A percentile compares a stretch with the other conserved stretches of the same genome.
phyloP scores from a whole-genome alignment of 2,888 invertebrate genomes.

The Drosophila cognata region DNA sequence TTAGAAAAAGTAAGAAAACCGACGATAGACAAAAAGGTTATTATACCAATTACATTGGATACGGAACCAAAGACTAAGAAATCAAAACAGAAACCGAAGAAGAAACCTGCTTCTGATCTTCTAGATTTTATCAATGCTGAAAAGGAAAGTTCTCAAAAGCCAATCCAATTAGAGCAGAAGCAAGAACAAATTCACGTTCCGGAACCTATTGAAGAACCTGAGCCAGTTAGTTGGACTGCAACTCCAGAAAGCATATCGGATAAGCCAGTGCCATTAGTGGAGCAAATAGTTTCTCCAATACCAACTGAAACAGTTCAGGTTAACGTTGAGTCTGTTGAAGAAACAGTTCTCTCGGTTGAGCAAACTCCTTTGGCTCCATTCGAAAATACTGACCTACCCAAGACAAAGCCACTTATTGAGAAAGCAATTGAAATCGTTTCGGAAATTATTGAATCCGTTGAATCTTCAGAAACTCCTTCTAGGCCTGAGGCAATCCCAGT shows the following conservation, averaged over 20 bases:
- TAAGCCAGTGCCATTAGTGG: background rate
- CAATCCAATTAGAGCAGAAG: conserved; percentile 3
- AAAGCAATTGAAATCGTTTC: conserved; percentile 9
- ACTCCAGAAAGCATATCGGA: background rate
- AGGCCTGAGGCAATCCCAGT: background rate
- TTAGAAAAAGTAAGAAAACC: conserved; percentile 29
- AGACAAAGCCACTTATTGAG: background rate
- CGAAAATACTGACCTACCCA: conserved; percentile 3
- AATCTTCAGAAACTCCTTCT: background rate
- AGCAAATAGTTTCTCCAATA: background rate
- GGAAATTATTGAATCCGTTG: background rate
- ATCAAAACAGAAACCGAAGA: conserved; percentile 68
- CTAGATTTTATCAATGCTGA: conserved; percentile 67
- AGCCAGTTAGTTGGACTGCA: background rate
- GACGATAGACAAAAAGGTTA: conserved; percentile 39
- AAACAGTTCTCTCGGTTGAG: background rate
- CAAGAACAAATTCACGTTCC: background rate
- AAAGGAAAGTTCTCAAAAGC: conserved; percentile 37
- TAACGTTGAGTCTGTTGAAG: background rate
- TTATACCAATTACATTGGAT: conserved; percentile 56
- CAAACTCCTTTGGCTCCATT: conserved; percentile 36
- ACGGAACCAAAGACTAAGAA: conserved; percentile 68
- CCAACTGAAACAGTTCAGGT: background rate
- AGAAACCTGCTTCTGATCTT: conserved; percentile 45
- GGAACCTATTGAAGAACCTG: conserved; percentile 1